A percentile compares a stretch with the other conserved stretches of the same genome.
Evolutionary conservation across 2,888 invertebrate genomes (phyloP).

Genomic region (Sussaba pulchella): DNA sequence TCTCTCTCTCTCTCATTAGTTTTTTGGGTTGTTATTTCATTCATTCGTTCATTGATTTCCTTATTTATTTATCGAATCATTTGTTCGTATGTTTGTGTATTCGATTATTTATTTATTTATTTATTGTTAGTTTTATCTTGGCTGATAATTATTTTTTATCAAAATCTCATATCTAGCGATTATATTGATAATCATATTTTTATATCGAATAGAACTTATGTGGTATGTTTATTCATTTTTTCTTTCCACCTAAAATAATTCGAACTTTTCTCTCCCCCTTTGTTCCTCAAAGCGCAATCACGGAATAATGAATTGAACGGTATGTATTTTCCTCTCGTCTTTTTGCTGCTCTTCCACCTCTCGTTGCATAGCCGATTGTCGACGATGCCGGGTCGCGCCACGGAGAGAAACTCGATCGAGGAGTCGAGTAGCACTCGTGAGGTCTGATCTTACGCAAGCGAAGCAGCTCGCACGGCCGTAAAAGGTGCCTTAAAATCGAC

Average conservation of each 20-base stretch:
- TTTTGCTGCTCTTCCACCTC: background rate
- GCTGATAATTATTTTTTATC: too few species aligned
- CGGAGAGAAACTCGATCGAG: constrained; percentile 61
- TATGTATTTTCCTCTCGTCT: background rate
- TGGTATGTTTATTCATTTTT: too few species aligned
- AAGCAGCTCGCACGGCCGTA: constrained; percentile 59
- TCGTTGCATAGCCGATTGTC: constrained; percentile 49
- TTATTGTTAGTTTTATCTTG: too few species aligned
- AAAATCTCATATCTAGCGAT: too few species aligned
- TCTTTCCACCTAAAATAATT: constrained; percentile 2
- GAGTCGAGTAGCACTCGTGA: constrained; percentile 35
- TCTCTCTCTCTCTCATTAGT: background rate
- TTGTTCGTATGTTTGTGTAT: too few species aligned
- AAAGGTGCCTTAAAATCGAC: constrained; percentile 67
- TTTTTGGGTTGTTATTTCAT: background rate
- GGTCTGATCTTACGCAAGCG: constrained; percentile 62
- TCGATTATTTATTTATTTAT: too few species aligned
- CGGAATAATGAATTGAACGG: too few species aligned
- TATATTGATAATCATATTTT: too few species aligned
- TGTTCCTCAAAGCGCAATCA: too few species aligned
- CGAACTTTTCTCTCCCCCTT: constrained; percentile 30
- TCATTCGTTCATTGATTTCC: too few species aligned
- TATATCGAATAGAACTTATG: too few species aligned
- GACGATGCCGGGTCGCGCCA: constrained; percentile 36
- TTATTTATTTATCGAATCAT: too few species aligned